Conservation (phyloP, 2,113 vertebrate species). For the Hippopotamus amphibius region DNA sequence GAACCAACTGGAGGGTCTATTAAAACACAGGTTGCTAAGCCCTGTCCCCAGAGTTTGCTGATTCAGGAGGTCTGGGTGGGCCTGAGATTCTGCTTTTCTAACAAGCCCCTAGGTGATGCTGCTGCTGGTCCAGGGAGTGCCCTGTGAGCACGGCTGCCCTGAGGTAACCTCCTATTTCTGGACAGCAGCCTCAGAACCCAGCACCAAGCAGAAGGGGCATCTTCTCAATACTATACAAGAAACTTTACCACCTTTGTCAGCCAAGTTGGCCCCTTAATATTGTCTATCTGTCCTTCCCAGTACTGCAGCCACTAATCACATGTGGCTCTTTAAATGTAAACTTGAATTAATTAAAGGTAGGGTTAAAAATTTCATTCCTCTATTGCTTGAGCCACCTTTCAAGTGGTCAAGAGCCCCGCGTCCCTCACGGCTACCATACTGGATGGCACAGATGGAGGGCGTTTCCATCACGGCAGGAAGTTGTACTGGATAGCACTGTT, state of each 20-base stretch:
- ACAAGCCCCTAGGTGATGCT: neutral
- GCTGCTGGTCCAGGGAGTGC: neutral
- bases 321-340: neutral
- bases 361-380: neutral
- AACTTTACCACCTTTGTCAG: neutral
- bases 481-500: neutral
- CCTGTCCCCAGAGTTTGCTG: neutral
- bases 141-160: neutral
- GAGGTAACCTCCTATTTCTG: neutral
- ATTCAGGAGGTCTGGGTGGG: neutral
- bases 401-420: neutral
- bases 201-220: neutral
- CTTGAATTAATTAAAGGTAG: neutral
- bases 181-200: neutral
- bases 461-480: neutral
- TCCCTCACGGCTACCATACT: neutral
- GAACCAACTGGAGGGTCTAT: neutral
- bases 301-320: neutral
- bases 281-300: neutral
- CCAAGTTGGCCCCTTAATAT: neutral
- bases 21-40: neutral
- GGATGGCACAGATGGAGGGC: neutral
- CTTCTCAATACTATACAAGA: neutral
- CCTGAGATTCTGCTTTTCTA: neutral
- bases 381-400: neutral